These are phyloP conservation scores for Pristiophorus japonicus DNA, from an alignment of 2,113 vertebrate genomes.

Conservation along the genomic window DNA sequence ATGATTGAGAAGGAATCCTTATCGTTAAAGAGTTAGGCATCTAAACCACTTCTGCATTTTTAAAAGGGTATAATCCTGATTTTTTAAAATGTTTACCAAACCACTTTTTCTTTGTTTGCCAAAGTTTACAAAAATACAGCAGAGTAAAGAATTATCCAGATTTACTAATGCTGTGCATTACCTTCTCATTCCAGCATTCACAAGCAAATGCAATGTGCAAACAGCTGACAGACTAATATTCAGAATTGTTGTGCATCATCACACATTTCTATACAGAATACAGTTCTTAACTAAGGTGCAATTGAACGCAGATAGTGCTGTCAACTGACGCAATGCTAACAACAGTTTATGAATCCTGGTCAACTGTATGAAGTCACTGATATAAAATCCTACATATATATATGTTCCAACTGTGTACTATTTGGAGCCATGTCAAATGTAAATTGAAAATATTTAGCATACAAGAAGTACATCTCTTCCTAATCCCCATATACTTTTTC, in stretches of 20 bases:
- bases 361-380: neutral
- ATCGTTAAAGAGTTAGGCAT: too few relatives aligned
- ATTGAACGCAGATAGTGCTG: neutral
- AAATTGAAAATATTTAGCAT: neutral
- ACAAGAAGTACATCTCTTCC: too few relatives aligned
- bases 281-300: neutral
- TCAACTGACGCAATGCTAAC: neutral
- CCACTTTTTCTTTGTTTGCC: too few relatives aligned
- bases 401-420: too few relatives aligned
- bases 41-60: too few relatives aligned
- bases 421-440: neutral
- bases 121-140: too few relatives aligned
- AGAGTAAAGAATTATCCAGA: too few relatives aligned
- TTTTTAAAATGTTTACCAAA: too few relatives aligned
- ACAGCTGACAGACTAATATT: neutral
- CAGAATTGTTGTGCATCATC: neutral
- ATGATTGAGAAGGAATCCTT: too few relatives aligned
- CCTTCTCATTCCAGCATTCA: too few relatives aligned
- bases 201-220: neutral
- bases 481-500: neutral
- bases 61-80: too few relatives aligned
- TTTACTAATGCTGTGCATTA: too few relatives aligned
- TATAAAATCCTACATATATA: neutral
- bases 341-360: neutral
- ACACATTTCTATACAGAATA: neutral